Base-by-base conservation (phyloP, 2,888 invertebrate species). In the Chrysodeixis includens region DNA sequence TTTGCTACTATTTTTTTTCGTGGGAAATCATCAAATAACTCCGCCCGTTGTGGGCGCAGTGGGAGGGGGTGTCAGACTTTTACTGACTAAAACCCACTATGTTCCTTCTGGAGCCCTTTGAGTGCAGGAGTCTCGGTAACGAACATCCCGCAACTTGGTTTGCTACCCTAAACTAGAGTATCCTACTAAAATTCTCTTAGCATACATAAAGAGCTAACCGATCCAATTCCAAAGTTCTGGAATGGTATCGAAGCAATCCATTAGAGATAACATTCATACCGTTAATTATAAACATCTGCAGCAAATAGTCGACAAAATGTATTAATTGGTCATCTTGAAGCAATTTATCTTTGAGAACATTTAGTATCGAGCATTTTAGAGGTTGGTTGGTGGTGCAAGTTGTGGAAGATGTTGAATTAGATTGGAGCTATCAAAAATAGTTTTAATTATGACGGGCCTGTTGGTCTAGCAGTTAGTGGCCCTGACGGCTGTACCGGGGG, bases 281-380 rank as follows among this genome's bases (percentile, higher is more conserved):
- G 60, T 72, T 67, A 73, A 76, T 78, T 76, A 76, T 62, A 64
- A 69, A 46, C 67, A 79, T 64, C 78, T 76, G 77, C 53, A 62
- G 49, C 62, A 8, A 79, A 76, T 79, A 71, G 62, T 65, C 62
- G 59, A 60, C 67, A 73, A 68, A 73, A 67, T 54, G 63, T 73
- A 76, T 76, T 76, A 78, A 68, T 78, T 63, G 78, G 69, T 73
- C 80, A 77, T 73, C 64, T 66, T 46, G 20, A 18, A 67, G 30
- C 44, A 32, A 73, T 79, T 70, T 76, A 76, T 78, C 70, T 65
- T 54, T 20, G n/a, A 18, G 52, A 64, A 53, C 63, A 58, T 30
- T 69, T 63, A 44, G 66, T 69, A 63, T 58, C 62, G 5, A 10
- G 55, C 0, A 57, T 20, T 66, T 63, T 30, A 35, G 72, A 72